phyloP scores from a whole-genome alignment of 2,888 invertebrate genomes.

The Brenthis ino region DNA sequence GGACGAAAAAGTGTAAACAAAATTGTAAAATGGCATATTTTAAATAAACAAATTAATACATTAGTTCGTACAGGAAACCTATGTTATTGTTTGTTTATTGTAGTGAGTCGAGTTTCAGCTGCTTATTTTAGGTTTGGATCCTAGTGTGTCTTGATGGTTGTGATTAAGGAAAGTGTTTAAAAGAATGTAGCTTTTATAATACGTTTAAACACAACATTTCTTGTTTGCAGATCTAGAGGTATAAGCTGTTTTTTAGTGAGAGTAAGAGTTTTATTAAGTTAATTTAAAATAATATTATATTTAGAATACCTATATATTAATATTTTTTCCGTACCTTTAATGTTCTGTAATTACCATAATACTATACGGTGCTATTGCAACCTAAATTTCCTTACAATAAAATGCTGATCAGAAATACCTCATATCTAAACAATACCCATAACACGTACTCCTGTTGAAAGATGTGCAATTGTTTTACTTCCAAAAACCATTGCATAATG shows the following conservation, averaged over 20 bases:
- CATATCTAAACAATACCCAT: conserved; percentile 23
- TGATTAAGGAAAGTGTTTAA: too few species aligned
- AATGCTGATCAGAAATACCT: conserved; percentile 12
- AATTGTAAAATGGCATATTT: conserved; percentile 28
- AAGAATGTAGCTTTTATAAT: too few species aligned
- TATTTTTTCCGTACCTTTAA: too few species aligned
- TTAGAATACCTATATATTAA: too few species aligned
- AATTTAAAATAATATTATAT: too few species aligned
- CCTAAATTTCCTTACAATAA: conserved; percentile 16
- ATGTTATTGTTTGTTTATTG: conserved; percentile 30
- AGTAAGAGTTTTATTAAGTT: too few species aligned
- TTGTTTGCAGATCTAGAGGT: too few species aligned
- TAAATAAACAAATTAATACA: conserved; percentile 38
- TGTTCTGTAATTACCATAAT: too few species aligned
- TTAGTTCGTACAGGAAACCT: conserved; percentile 30
- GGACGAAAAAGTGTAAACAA: conserved; percentile 40
- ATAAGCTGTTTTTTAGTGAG: too few species aligned
- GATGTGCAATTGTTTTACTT: conserved; percentile 23
- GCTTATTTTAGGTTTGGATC: background rate
- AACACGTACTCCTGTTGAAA: conserved; percentile 19
- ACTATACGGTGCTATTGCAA: background rate
- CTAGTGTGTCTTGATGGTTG: too few species aligned
- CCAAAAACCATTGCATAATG: conserved; percentile 22
- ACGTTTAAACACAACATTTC: too few species aligned
- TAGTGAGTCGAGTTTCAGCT: conserved; percentile 4